Base-by-base conservation (phyloP, 2,888 invertebrate genomes). In the Mesopsocus fuscifrons region DNA sequence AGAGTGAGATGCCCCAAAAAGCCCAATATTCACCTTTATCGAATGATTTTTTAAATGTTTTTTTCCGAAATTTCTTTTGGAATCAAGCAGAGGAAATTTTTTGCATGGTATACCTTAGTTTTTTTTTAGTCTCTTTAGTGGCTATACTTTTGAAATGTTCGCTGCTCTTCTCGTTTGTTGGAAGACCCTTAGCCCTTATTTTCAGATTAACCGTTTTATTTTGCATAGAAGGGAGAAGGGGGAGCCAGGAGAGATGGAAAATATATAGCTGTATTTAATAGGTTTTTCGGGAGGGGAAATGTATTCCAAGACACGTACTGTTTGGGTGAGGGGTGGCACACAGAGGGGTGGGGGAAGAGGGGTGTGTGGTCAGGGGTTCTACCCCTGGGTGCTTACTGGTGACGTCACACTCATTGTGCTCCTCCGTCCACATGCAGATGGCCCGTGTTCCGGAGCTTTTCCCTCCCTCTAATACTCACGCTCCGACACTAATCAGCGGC, bases 401-500 rank as follows among this genome's bases (percentile, higher is more conserved):
- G 38, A 38, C 38, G 38, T 38, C 38, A 38, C 38, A n/a, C 38
- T 20, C 21, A 38, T 38, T 38, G 38, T 38, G 13, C 6, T 5
- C 9, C 38, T 5, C 38, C 17, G 5, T 38, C 38, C 38, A n/a
- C n/a, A n/a, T n/a, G n/a, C 5, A 20, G 5, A 15, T 16, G 38
- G 38, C 38, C 38, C n/a, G 4, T 38, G 20, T 5, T 38, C 26
- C 11, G 11, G 6, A 26, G 26, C 11, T 26, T 26, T 26, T 26
- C 8, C 26, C 26, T 26, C 11, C 26, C 6, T n/a, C n/a, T 26
- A 11, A 11, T 26, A 11, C 26, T 26, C 11, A 11, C 26, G 11
- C 26, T 11, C 26, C 26, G 11, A 26, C 8, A 26, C 26, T 26
- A 26, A 26, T 26, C 26, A 26, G 26, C 6, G 26, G 26, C 26